Conservation (phyloP, 92 coral and sea anemone species). For the Parazoanthus atlanticus region DNA sequence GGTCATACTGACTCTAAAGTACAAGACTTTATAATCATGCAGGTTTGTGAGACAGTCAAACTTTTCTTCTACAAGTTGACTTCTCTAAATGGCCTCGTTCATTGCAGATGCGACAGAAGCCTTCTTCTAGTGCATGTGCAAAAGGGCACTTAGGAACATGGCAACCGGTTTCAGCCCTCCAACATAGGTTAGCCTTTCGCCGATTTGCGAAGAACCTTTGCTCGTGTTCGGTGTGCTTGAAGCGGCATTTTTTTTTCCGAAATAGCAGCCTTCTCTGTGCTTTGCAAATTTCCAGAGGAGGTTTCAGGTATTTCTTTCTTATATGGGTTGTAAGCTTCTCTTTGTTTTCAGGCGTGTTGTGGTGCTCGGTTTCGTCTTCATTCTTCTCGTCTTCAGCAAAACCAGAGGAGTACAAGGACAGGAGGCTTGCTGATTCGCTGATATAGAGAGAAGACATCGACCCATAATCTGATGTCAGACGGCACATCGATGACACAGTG, state of each 20-base stretch:
- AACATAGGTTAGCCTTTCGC: background rate
- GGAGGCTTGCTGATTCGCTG: background rate
- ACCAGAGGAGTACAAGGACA: background rate
- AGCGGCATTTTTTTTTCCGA: background rate
- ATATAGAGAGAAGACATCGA: background rate
- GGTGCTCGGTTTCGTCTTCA: background rate
- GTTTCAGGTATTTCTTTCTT: background rate
- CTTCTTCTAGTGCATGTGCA: background rate
- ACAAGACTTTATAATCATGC: too few species aligned
- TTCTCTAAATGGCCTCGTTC: background rate
- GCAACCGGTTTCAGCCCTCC: background rate
- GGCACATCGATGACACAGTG: background rate
- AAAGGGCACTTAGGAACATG: background rate
- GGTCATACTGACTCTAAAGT: too few species aligned
- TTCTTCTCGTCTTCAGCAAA: background rate
- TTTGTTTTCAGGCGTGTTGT: background rate
- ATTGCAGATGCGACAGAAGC: constrained; percentile 1
- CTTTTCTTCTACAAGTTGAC: background rate
- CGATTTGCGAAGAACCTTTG: background rate
- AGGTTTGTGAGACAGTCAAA: background rate
- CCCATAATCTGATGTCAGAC: background rate
- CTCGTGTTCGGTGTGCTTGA: background rate
- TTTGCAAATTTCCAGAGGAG: background rate
- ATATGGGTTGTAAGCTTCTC: background rate
- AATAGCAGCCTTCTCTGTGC: background rate